Evolutionary conservation across 2,797 vertebrate species (phyloP).

Genomic region (Moxostoma hubbsi): DNA sequence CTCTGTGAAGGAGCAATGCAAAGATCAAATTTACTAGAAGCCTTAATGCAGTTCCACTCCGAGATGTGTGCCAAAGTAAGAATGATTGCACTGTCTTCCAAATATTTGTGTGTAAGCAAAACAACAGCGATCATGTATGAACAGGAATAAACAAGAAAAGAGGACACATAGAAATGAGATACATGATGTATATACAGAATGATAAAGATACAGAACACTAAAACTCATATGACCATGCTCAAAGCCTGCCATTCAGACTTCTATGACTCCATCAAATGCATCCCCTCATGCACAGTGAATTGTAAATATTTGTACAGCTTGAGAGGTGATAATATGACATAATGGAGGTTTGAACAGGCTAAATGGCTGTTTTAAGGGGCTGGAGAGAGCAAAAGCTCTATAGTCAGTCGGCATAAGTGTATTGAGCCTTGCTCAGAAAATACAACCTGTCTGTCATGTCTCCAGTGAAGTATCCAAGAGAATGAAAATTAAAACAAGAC

Average conservation of each 20-base stretch:
- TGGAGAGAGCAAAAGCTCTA: constrained; percentile 55
- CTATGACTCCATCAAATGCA: constrained; percentile 15
- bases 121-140: constrained; percentile 51
- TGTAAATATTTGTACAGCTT: constrained; percentile 17
- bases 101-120: constrained; percentile 64
- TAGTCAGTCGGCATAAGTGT: constrained; percentile 26
- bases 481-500: constrained; percentile 46
- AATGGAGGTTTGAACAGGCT: constrained; percentile 17
- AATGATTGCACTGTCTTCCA: constrained; percentile 75
- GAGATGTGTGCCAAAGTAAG: constrained; percentile 70
- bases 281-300: constrained; percentile 2
- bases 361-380: background rate
- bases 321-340: constrained; percentile 8
- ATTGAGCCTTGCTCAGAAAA: constrained; percentile 19
- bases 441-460: constrained; percentile 28
- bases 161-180: background rate
- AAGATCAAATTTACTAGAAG: constrained; percentile 61
- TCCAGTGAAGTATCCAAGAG: constrained; percentile 45
- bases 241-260: background rate
- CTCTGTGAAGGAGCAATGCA: constrained; percentile 67
- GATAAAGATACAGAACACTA: background rate
- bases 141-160: constrained; percentile 13
- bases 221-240: constrained; percentile 5
- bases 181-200: constrained; percentile 22
- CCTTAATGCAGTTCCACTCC: constrained; percentile 58